These are phyloP conservation scores for Scrobipalpa costella DNA, from an alignment of 2,888 invertebrate species.

Conservation along the genomic window DNA sequence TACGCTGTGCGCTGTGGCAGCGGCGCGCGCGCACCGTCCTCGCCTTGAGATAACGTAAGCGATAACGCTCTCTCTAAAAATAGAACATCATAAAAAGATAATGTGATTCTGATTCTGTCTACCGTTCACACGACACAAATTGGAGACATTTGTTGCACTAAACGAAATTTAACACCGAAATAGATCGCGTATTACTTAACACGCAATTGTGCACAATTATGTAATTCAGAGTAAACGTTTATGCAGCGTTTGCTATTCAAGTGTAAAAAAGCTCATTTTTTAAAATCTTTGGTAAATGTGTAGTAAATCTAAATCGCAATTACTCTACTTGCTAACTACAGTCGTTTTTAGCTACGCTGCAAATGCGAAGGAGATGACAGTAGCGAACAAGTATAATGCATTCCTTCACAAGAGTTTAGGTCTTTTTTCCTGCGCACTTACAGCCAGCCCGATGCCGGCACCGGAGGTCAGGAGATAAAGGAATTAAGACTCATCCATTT, in stretches of 20 bases:
- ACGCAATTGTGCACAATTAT: neutral
- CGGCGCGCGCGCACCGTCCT: slow-evolving; percentile 49
- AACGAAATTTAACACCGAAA: neutral
- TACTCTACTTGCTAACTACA: too few relatives aligned
- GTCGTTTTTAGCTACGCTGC: neutral
- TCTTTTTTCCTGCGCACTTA: neutral
- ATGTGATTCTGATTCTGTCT: slow-evolving; percentile 54
- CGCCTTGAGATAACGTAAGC: slow-evolving; percentile 75
- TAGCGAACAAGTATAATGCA: neutral
- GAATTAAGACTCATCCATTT: slow-evolving; percentile 32
- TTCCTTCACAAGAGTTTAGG: neutral
- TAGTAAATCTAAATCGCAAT: too few relatives aligned
- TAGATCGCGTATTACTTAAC: neutral
- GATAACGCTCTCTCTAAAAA: slow-evolving; percentile 74
- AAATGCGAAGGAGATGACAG: neutral
- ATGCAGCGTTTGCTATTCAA: too few relatives aligned
- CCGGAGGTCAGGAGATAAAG: slow-evolving; percentile 8
- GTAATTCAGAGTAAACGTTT: too few relatives aligned
- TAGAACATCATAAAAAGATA: slow-evolving; percentile 75
- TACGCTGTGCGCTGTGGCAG: neutral
- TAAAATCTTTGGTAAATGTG: too few relatives aligned
- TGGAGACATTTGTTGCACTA: neutral
- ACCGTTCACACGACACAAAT: slow-evolving; percentile 15
- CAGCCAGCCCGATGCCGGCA: neutral
- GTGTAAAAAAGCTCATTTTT: too few relatives aligned